Evolutionary conservation across 2,888 invertebrate species (phyloP).

Genomic region (Acanthoscelides obtectus): DNA sequence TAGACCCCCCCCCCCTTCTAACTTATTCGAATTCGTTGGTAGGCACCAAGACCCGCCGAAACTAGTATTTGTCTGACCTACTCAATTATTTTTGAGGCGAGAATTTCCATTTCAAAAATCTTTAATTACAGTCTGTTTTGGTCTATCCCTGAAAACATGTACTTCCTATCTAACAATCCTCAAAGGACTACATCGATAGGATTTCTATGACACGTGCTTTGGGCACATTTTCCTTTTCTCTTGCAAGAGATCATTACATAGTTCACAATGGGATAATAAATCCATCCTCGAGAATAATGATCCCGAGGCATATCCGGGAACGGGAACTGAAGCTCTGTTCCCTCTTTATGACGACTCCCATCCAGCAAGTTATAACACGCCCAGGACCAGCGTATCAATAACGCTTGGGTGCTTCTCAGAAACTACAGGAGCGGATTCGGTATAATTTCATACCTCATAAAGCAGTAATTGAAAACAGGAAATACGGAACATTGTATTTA

Average conservation of each 20-base stretch:
- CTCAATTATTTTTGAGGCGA: no score
- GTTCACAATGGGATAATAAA: neutral
- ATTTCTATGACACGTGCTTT: neutral
- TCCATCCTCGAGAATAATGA: neutral
- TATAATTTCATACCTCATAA: neutral
- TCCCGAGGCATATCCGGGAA: neutral
- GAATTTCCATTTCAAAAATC: no score
- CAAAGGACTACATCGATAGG: neutral
- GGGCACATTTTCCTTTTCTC: neutral
- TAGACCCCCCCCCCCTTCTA: no score
- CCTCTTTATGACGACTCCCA: neutral
- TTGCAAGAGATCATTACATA: neutral
- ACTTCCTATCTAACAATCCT: neutral
- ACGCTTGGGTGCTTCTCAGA: neutral
- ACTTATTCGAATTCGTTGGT: no score
- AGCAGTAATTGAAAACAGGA: neutral
- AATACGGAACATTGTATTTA: neutral
- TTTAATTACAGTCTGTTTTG: neutral
- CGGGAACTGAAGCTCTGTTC: neutral
- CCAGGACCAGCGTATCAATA: neutral
- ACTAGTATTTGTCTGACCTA: no score
- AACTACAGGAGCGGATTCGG: neutral
- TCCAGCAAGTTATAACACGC: neutral
- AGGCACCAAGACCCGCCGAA: no score
- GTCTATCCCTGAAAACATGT: neutral